Base-by-base conservation (phyloP, 2,888 invertebrate species). In the Calliopum simillimum region DNA sequence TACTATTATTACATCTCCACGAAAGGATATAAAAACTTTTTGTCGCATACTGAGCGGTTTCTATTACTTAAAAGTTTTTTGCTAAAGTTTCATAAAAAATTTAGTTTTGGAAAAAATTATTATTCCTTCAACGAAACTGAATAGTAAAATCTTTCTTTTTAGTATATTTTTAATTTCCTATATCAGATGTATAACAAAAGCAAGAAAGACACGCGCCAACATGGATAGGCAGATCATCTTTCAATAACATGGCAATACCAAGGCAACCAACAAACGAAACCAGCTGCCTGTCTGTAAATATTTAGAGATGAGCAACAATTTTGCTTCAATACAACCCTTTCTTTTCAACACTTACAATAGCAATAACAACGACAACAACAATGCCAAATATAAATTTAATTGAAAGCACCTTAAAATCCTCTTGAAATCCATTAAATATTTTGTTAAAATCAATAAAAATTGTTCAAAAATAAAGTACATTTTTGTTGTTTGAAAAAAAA, bases 401-500 rank as follows among this genome's bases (percentile, higher is more conserved):
- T 49, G 58, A 59, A 59, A 64, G 4, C 12, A 64, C 53, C 21
- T 53, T 47, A 41, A 70, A 72, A 72, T 63, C 76, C 77, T 72
- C 77, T 77, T 76, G 73, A 77, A 76, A 77, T 76, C 75, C 77
- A 77, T 77, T 77, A 77, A 76, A 74, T 72, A 74, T 73, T 71
- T 70, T 56, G 68, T 75, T 69, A 64, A 73, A 75, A 71, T 55
- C 63, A 70, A 71, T 70, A 72, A 70, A 73, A 68, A 69, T 68
- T 62, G 23, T 69, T 68, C 58, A 56, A 68, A 56, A 73, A 75
- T 8, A 33, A 33, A 33, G 33, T 8, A 74, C 68, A 71, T 70
- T 73, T 75, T 73, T 59, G 56, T 63, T 66, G 14, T n/a, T 23
- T 43, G 11, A 21, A 25, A 12, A 47, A 33, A 56, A 67, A 58